Percentiles rank a stretch among this genome's conserved stretches.
Conservation (phyloP, 2,888 invertebrate genomes). For the Miltochrista miniata region DNA sequence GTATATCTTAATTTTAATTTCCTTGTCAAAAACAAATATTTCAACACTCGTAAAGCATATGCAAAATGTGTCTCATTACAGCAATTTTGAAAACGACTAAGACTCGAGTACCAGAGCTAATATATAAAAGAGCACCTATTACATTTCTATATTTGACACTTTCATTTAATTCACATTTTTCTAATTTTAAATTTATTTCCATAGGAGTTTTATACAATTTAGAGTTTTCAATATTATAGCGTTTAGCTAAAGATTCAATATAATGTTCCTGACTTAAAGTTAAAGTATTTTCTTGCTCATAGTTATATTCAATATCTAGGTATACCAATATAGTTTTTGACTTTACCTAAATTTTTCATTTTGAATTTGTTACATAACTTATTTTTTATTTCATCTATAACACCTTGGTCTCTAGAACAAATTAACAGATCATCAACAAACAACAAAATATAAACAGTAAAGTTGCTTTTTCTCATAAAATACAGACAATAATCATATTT, state of each 20-base stretch:
- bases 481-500: neutral
- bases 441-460: neutral
- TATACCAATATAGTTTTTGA: neutral
- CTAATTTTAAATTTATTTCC: slow-evolving; percentile 33
- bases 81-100: slow-evolving; percentile 17
- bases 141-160: neutral
- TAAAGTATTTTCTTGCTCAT: neutral
- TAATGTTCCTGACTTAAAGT: neutral
- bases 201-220: slow-evolving; percentile 36
- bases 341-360: neutral
- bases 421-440: neutral
- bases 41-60: slow-evolving; percentile 22
- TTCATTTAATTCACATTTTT: slow-evolving; percentile 8
- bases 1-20: slow-evolving; percentile 20
- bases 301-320: neutral
- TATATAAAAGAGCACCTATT: slow-evolving; percentile 7
- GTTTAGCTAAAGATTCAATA: slow-evolving; percentile 18
- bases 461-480: neutral
- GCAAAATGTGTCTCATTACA: slow-evolving; percentile 14
- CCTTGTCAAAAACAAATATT: slow-evolving; percentile 27
- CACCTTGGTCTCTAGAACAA: neutral
- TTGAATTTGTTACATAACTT: neutral
- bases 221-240: slow-evolving; percentile 35
- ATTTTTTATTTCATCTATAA: neutral
- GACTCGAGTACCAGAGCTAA: slow-evolving; percentile 14